Conservation (phyloP, 2,888 invertebrate species). For the Anoplius nigerrimus region DNA sequence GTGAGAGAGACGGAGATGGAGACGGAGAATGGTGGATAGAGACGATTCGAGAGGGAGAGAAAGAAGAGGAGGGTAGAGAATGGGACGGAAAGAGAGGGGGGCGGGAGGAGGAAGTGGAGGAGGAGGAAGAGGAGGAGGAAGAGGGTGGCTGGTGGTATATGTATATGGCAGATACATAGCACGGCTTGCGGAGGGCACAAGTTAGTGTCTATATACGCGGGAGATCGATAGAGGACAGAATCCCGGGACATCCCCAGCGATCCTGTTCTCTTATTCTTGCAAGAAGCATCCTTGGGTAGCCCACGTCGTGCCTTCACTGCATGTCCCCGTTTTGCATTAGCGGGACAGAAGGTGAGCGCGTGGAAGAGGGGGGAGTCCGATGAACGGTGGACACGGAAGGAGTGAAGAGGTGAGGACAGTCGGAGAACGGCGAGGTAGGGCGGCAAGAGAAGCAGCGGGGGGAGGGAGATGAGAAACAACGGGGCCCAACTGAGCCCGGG, state of each 20-base stretch:
- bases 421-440: not conserved
- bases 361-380: not conserved
- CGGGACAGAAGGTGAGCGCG: slow-evolving; percentile 27
- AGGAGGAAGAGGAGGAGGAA: slow-evolving; percentile 34
- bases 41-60: slow-evolving; percentile 1
- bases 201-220: slow-evolving; percentile 71
- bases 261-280: slow-evolving; percentile 74
- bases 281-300: slow-evolving; percentile 70
- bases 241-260: slow-evolving; percentile 74
- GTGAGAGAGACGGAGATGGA: slow-evolving; percentile 31
- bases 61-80: slow-evolving; percentile 8
- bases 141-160: slow-evolving; percentile 31
- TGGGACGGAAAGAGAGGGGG: slow-evolving; percentile 16
- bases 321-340: slow-evolving; percentile 62
- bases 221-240: slow-evolving; percentile 74
- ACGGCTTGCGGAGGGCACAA: slow-evolving; percentile 71
- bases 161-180: slow-evolving; percentile 66
- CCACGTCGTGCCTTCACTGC: slow-evolving; percentile 55
- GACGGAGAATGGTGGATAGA: slow-evolving; percentile 7
- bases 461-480: not conserved
- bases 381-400: not conserved
- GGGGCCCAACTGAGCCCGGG: no score
- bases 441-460: slow-evolving; percentile 6
- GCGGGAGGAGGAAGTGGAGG: slow-evolving; percentile 15
- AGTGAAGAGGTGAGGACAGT: not conserved